Base-by-base conservation (phyloP, 2,113 vertebrate species). In the Nettapus auritus region DNA sequence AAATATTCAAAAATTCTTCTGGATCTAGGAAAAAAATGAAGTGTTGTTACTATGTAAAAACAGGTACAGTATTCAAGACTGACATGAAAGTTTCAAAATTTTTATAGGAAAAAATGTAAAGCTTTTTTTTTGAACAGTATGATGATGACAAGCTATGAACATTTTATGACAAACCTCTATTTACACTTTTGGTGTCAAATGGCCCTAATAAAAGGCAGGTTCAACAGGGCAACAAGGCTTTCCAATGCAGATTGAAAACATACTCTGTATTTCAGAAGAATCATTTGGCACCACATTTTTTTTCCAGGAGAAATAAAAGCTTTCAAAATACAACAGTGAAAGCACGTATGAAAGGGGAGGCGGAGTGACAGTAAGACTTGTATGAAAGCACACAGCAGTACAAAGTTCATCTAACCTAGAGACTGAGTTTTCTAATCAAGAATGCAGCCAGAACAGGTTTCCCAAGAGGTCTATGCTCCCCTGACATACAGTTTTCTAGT, bases 1-100 rank as follows among this genome's bases (percentile, higher is more conserved):
- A 98, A 88, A 99, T 99, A 95, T 99, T 99, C 93, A 99, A 98
- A 96, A 99, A 99, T 97, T 99, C 99, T 94, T 99, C 99, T 18
- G 99, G 99, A 98, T 99, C 99, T 99, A 97, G 22, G 80, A 71
- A 46, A 93, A 96, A 86, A 97, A 29, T 81, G 56, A 63, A n/a
- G 40, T 40, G 38, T 48, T 60, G 42, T 89, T 80, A 96, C 6
- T 10, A 42, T 16, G 13, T 44, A 94, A 92, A 94, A 92, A 5
- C 22, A 90, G 33, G 46, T 8, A 64, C 12, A 46, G 36, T 68
- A 55, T n/a, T 90, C 36, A 46, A 86, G 67, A 44, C 11, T 25
- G 17, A 55, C 13, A 59, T 44, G 1, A 52, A n/a, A 19, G 8
- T 44, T 85, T 63, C 74, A 23, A 80, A 78, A 34, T 56, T 46